These are phyloP conservation scores for Vulpes vulpes DNA, from an alignment of 2,113 vertebrate genomes.

Conservation along the genomic window DNA sequence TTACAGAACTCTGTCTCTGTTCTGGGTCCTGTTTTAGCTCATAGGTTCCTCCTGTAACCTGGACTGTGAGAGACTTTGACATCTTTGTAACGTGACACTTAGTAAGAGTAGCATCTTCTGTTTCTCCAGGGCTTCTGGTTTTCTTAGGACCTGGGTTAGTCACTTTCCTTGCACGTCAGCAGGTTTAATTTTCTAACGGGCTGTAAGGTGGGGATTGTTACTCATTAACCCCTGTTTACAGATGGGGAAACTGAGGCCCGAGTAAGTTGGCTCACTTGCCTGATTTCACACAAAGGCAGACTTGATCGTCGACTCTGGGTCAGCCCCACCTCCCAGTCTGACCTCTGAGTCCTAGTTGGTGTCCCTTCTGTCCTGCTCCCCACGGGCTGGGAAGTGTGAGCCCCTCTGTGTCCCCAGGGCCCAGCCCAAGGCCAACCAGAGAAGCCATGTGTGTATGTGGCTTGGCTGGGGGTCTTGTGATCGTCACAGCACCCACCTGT, in stretches of 20 bases:
- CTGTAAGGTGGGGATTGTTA: not conserved
- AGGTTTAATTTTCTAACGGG: not conserved
- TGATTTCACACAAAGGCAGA: not conserved
- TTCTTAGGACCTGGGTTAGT: not conserved
- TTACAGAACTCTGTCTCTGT: not conserved
- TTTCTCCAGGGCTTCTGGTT: not conserved
- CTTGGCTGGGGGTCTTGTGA: not conserved
- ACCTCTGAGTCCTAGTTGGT: not conserved
- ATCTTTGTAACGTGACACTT: not conserved
- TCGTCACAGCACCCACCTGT: accelerated
- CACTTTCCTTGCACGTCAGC: not conserved
- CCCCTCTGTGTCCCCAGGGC: not conserved
- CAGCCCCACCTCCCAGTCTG: not conserved
- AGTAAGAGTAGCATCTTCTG: not conserved
- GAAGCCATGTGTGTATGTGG: not conserved
- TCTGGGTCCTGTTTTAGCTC: not conserved
- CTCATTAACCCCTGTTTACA: not conserved
- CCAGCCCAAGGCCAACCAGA: not conserved
- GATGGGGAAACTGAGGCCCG: not conserved
- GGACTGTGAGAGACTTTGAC: not conserved
- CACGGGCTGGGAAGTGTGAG: not conserved
- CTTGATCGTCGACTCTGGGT: not conserved
- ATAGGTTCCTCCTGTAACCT: not conserved
- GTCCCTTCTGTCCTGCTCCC: not conserved
- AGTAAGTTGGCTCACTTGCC: not conserved